phyloP scores from a whole-genome alignment of 2,888 invertebrate species.

The Lysandra bellargus region DNA sequence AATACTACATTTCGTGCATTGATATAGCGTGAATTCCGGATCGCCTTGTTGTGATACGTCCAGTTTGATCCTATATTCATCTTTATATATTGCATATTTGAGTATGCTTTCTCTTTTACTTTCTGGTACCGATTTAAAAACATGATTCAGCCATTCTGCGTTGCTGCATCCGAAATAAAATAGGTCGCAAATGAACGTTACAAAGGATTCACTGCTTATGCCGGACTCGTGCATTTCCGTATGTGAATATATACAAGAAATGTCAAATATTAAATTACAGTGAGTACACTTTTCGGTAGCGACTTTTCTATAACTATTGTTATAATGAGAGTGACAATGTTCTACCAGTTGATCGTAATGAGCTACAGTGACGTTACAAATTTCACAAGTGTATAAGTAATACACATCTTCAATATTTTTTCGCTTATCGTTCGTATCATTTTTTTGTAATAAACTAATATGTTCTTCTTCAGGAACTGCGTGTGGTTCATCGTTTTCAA shows the following conservation, averaged over 20 bases:
- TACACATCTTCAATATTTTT: neutral
- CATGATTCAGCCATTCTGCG: slow-evolving; percentile 56
- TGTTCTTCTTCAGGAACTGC: neutral
- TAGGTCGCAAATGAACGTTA: slow-evolving; percentile 53
- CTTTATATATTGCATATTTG: slow-evolving; percentile 56
- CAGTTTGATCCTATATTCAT: slow-evolving; percentile 60
- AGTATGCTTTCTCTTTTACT: slow-evolving; percentile 47
- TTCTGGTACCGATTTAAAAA: slow-evolving; percentile 51
- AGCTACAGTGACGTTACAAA: slow-evolving; percentile 52
- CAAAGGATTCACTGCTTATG: slow-evolving; percentile 38
- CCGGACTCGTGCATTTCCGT: slow-evolving; percentile 44
- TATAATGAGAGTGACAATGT: slow-evolving; percentile 62
- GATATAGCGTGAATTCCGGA: slow-evolving; percentile 51
- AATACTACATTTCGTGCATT: slow-evolving; percentile 57
- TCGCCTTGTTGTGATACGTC: slow-evolving; percentile 54
- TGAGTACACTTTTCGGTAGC: slow-evolving; percentile 44
- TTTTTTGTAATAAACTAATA: neutral
- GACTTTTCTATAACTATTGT: slow-evolving; percentile 39
- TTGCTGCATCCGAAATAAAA: slow-evolving; percentile 54
- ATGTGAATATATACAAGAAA: slow-evolving; percentile 46
- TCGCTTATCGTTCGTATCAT: neutral
- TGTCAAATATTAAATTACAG: slow-evolving; percentile 51
- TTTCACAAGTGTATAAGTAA: slow-evolving; percentile 51
- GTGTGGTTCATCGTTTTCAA: neutral
- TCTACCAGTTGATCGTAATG: slow-evolving; percentile 59